Conservation (phyloP, 1,140 invertebrate genomes). For the Aethina tumida region DNA sequence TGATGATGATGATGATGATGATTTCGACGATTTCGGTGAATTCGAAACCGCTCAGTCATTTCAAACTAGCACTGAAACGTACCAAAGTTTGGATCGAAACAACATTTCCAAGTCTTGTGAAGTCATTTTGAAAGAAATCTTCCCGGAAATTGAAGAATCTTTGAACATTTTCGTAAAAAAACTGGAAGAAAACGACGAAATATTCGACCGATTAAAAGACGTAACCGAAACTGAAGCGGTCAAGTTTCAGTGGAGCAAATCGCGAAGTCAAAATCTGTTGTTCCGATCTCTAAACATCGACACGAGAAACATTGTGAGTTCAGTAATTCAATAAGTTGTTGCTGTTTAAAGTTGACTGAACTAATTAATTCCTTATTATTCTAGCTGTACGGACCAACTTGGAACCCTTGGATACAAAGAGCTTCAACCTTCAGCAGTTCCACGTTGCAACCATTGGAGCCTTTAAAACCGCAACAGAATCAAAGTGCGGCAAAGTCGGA, state of each 20-base stretch:
- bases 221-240: constrained; percentile 59
- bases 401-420: constrained; percentile 65
- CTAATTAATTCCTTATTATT: constrained; percentile 21
- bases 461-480: constrained; percentile 46
- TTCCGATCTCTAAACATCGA: constrained; percentile 66
- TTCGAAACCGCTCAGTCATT: constrained; percentile 33
- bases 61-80: not conserved
- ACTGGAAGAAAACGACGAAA: constrained; percentile 19
- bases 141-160: constrained; percentile 14
- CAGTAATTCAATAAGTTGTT: constrained; percentile 2
- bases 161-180: constrained; percentile 14
- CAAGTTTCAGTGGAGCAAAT: constrained; percentile 61
- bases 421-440: constrained; percentile 69
- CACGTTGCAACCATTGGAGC: constrained; percentile 64
- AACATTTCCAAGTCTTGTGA: constrained; percentile 6
- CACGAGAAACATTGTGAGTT: constrained; percentile 73
- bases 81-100: not conserved
- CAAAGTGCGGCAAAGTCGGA: constrained; percentile 24
- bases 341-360: constrained; percentile 2
- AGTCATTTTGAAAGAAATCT: constrained; percentile 20
- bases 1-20: constrained; percentile 28
- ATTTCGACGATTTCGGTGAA: constrained; percentile 52
- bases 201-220: constrained; percentile 48
- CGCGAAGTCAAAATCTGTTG: constrained; percentile 54
- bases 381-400: constrained; percentile 67